A percentile compares a stretch with the other conserved stretches of the same genome.
Evolutionary conservation across 2,797 vertebrate species (phyloP).

Genomic region (Otolemur crassicaudatus): DNA sequence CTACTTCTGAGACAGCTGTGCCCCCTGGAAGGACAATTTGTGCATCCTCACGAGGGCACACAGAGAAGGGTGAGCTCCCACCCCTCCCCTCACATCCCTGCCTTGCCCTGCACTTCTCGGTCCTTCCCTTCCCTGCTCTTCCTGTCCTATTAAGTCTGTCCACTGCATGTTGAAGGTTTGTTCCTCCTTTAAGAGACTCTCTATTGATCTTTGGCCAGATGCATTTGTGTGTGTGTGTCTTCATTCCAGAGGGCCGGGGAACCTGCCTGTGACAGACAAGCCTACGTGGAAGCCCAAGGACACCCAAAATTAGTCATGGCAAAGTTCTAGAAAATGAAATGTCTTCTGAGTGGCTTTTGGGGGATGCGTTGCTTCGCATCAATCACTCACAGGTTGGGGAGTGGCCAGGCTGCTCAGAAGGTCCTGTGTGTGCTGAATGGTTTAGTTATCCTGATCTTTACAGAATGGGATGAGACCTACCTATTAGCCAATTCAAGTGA

Average conservation of each 20-base stretch:
- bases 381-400: neutral
- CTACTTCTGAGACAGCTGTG: neutral
- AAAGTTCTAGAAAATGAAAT: neutral
- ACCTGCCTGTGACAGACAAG: neutral
- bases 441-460: neutral
- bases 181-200: conserved; percentile 15
- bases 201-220: neutral
- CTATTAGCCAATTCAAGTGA: neutral
- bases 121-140: neutral
- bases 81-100: neutral
- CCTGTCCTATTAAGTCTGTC: neutral
- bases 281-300: neutral
- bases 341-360: neutral
- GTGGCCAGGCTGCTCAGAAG: neutral
- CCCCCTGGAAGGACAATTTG: neutral
- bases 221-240: no score
- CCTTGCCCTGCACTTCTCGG: no score
- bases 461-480: neutral
- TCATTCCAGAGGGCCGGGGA: neutral
- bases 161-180: neutral
- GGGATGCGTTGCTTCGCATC: neutral
- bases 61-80: no score
- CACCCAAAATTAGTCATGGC: neutral
- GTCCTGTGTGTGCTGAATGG: neutral
- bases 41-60: neutral